Conservation (phyloP, 2,888 invertebrate genomes). For the Leistus spinibarbis region DNA sequence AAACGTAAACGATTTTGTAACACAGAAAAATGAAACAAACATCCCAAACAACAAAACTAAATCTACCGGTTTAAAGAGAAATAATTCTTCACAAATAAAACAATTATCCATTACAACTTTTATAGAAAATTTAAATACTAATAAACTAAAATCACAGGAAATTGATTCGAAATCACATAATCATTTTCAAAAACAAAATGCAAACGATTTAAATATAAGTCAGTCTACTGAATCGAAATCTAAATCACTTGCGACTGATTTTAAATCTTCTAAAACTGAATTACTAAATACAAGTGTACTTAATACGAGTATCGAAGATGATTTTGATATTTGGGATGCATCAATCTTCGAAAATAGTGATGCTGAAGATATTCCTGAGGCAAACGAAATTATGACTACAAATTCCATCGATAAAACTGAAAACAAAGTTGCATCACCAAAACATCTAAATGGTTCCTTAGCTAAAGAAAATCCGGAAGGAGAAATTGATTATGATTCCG, state of each 20-base stretch:
- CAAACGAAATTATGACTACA: neutral
- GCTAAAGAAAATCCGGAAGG: neutral
- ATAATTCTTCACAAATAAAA: neutral
- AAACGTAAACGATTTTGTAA: neutral
- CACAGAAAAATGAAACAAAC: neutral
- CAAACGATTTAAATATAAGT: neutral
- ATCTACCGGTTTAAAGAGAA: neutral
- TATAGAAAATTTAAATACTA: neutral
- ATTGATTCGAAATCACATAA: neutral
- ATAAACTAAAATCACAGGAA: neutral
- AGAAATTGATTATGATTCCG: slow-evolving; percentile 29
- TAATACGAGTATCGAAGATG: neutral
- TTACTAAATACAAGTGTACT: neutral
- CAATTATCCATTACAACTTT: neutral
- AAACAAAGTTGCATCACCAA: neutral
- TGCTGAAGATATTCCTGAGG: slow-evolving; percentile 2
- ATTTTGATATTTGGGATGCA: slow-evolving; percentile 29
- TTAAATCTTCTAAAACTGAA: neutral
- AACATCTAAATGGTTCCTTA: neutral
- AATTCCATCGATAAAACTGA: neutral
- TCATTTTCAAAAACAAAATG: neutral
- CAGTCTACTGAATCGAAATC: too few relatives aligned
- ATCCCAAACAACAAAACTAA: neutral
- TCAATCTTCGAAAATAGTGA: slow-evolving; percentile 24
- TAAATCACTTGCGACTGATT: neutral